Conservation (phyloP, 2,888 invertebrate species). For the Fabriciana adippe region DNA sequence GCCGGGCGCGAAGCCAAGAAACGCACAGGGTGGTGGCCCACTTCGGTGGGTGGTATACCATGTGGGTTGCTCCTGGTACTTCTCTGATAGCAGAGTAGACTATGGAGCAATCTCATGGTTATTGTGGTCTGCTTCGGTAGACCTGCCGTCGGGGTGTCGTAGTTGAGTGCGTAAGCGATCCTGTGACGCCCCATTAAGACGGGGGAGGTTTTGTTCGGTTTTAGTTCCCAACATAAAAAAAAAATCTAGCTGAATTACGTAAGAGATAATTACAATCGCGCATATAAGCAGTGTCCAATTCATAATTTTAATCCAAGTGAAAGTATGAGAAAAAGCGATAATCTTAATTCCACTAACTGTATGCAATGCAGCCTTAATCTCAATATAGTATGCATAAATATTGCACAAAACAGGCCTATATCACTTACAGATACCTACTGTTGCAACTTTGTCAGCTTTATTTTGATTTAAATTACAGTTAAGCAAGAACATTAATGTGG, state of each 20-base stretch:
- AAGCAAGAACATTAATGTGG: conserved; percentile 6
- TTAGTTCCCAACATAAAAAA: too few species aligned
- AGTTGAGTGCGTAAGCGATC: too few species aligned
- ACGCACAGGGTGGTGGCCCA: too few species aligned
- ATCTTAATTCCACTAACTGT: conserved; percentile 31
- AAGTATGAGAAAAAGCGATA: conserved; percentile 36
- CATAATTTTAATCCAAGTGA: conserved; percentile 26
- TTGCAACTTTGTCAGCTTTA: conserved; percentile 16
- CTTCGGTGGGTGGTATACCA: too few species aligned
- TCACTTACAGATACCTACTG: conserved; percentile 4
- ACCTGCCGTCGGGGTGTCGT: too few species aligned
- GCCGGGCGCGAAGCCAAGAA: too few species aligned
- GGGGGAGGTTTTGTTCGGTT: too few species aligned
- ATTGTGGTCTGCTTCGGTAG: too few species aligned
- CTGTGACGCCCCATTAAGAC: too few species aligned
- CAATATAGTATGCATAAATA: conserved; percentile 4
- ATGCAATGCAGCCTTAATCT: conserved; percentile 32
- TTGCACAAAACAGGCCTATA: conserved; percentile 17
- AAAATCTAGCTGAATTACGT: conserved; percentile 20
- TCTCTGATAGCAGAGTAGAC: too few species aligned
- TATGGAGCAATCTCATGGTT: too few species aligned
- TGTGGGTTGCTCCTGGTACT: too few species aligned
- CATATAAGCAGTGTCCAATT: conserved; percentile 18
- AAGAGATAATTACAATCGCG: conserved; percentile 24
- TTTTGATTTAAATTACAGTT: conserved; percentile 1